These are phyloP conservation scores for Pseudopleuronectes americanus DNA, from an alignment of 2,797 vertebrate genomes.

Conservation along the genomic window DNA sequence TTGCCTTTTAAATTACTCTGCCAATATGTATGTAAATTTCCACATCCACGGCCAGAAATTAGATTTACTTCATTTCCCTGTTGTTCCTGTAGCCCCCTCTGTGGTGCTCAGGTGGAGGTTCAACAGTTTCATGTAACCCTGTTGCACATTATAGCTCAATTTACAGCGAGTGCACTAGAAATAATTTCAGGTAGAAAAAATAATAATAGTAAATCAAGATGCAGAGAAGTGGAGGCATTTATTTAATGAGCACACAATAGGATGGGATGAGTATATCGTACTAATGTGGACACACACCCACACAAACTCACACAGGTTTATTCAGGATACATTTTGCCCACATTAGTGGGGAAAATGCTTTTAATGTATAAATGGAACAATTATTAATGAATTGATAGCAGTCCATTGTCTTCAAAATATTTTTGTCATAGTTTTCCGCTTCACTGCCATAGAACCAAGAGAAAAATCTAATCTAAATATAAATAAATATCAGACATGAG, in stretches of 20 bases:
- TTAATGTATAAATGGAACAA: background rate
- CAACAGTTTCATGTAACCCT: conserved; percentile 59
- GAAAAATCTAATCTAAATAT: no score
- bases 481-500: no score
- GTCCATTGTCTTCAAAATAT: background rate
- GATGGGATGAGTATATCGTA: conserved; percentile 19
- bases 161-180: conserved; percentile 45
- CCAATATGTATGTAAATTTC: conserved; percentile 83
- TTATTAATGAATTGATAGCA: background rate
- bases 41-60: conserved; percentile 69
- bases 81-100: conserved; percentile 46
- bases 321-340: background rate
- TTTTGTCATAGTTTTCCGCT: no score
- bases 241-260: conserved; percentile 37
- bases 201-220: conserved; percentile 40
- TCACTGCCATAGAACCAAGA: no score
- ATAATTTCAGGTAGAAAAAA: conserved; percentile 37
- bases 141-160: conserved; percentile 62
- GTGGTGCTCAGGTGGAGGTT: conserved; percentile 63
- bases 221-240: conserved; percentile 33
- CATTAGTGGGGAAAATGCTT: background rate
- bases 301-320: background rate
- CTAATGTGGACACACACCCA: conserved; percentile 21
- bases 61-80: conserved; percentile 68
- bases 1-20: conserved; percentile 71